A percentile compares a stretch with the other conserved stretches of the same genome.
Evolutionary conservation across 2,888 invertebrate species (phyloP).

Genomic region (Sialis fuliginosa): DNA sequence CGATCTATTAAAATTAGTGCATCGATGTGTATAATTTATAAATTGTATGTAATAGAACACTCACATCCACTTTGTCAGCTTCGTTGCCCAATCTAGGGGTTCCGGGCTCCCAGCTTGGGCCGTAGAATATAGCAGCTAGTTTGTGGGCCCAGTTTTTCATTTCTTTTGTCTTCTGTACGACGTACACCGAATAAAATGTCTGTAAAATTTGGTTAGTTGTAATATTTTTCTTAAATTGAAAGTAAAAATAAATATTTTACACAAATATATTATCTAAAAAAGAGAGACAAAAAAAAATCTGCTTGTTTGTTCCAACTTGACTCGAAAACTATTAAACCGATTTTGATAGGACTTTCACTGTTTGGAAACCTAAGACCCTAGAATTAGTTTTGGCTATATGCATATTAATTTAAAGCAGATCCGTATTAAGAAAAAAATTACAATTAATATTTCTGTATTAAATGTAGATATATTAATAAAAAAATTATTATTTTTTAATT

Average conservation of each 20-base stretch:
- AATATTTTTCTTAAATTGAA: not conserved
- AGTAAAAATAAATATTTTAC: not conserved
- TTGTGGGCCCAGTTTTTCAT: conserved; percentile 43
- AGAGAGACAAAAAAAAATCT: not conserved
- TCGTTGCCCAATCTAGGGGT: conserved; percentile 57
- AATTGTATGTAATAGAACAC: conserved; percentile 14
- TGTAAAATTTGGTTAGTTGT: conserved; percentile 20
- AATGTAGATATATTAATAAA: no score
- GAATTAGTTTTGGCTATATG: not conserved
- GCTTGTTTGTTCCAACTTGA: not conserved
- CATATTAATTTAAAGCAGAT: no score
- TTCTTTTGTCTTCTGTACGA: conserved; percentile 39
- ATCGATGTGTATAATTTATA: no score
- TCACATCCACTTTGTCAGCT: conserved; percentile 57
- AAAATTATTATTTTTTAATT: no score
- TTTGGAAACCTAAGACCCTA: no score
- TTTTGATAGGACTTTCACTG: no score
- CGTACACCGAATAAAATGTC: conserved; percentile 57
- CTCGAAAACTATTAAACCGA: no score
- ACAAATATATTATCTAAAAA: not conserved
- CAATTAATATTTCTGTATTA: no score
- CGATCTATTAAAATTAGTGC: no score
- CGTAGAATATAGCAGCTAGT: conserved; percentile 55
- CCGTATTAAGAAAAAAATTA: no score
- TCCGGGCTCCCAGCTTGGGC: conserved; percentile 80